Conservation (phyloP, 2,797 vertebrate species). For the Saxicola maurus region DNA sequence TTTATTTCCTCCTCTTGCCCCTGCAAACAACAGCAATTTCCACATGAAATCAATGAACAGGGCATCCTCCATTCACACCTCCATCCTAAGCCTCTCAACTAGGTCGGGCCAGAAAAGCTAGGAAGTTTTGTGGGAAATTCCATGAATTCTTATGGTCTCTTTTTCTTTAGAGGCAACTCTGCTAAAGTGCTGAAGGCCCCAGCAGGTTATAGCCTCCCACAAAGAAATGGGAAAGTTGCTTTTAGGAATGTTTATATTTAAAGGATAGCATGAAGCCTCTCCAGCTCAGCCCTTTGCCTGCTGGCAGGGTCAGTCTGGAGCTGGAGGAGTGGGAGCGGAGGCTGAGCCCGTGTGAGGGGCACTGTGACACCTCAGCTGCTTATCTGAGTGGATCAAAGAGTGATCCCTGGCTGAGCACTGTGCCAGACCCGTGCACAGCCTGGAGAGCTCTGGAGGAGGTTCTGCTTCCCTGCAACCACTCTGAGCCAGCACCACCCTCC, state of each 20-base stretch:
- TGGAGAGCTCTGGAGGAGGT: background rate
- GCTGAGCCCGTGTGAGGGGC: background rate
- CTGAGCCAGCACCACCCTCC: background rate
- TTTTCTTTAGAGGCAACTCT: background rate
- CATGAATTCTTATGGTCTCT: background rate
- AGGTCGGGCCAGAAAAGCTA: background rate
- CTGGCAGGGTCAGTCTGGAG: background rate
- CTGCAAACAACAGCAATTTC: background rate
- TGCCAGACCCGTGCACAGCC: background rate
- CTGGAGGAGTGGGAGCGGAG: background rate
- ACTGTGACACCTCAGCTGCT: background rate
- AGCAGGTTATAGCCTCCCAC: constrained; percentile 19
- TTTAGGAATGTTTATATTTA: constrained; percentile 37
- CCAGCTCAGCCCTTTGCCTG: background rate
- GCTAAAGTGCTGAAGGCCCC: constrained; percentile 8
- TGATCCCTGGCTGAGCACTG: background rate
- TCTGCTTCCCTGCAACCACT: background rate
- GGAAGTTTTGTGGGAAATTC: constrained; percentile 8
- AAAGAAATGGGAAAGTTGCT: constrained; percentile 14
- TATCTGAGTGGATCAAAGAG: background rate
- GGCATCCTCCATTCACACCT: background rate
- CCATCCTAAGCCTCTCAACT: background rate
- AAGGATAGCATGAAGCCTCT: background rate
- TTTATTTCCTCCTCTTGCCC: background rate
- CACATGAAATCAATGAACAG: fast-evolving